Base-by-base conservation (phyloP, 2,113 vertebrate species). In the Nycticryphes semicollaris region DNA sequence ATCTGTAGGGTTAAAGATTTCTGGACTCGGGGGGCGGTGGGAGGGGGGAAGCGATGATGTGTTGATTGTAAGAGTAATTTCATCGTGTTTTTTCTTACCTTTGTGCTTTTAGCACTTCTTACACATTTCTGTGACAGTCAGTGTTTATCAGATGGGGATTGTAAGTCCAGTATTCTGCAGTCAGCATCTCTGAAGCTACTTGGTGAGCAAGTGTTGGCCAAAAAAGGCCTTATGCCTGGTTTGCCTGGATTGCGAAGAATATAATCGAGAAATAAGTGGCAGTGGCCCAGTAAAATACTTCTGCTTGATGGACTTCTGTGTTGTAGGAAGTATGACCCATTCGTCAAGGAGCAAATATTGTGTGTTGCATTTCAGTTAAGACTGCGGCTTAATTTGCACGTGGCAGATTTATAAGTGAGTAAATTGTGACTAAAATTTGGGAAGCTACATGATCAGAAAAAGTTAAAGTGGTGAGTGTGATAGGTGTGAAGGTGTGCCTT, bases 161-260 rank as follows among this genome's bases (percentile, higher is more conserved):
- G 45, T 39, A 68, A 21, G 41, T 48, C 37, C 18, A 5, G 20
- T 54, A 17, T 74, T 81, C 27, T 27, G 9, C 39, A 47, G 1
- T 56, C 31, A 48, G 45, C 12, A 64, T 68, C 56, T 43, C 57
- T 84, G 45, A 72, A 5, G 6, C 39, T 84, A 9, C 35, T 48
- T 48, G 37, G 11, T 63, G 20, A 53, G 30, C 2, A 1, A 0
- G 1, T 25, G 7, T 73, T 45, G 33, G 16, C 35, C 10, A 24
- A 70, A 75, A 75, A 74, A 78, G 13, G 11, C 57, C 12, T 28
- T 72, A 5, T 87, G 28, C 18, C 14, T 63, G 18, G 2, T 33
- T 80, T 11, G n/a, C 31, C 41, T 54, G 13, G 22, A 37, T 66
- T 54, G 48, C 68, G 54, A 70, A 28, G 17, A 89, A 21, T 37